Conservation (phyloP, 2,888 invertebrate species). For the Serrognathus titanus region DNA sequence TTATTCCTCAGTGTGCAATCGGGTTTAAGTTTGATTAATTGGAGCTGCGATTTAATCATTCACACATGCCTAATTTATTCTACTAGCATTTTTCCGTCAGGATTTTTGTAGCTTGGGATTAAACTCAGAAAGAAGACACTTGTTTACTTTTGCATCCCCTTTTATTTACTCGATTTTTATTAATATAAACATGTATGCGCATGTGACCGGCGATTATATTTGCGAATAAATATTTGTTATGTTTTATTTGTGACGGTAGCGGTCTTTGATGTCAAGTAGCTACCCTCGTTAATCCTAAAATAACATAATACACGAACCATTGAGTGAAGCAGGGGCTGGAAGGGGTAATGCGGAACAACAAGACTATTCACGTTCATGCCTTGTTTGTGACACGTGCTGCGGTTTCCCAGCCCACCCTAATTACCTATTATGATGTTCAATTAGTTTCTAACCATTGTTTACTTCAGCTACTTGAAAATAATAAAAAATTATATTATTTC, state of each 20-base stretch:
- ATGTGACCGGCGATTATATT: slow-evolving; percentile 28
- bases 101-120: too few species aligned
- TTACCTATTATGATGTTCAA: slow-evolving; percentile 39
- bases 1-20: too few species aligned
- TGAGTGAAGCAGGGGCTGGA: slow-evolving; percentile 23
- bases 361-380: slow-evolving; percentile 36
- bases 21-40: too few species aligned
- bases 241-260: slow-evolving; percentile 33
- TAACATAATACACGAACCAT: slow-evolving; percentile 41
- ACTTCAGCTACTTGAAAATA: neutral
- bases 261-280: slow-evolving; percentile 45
- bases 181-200: slow-evolving; percentile 17
- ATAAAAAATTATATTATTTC: too few species aligned
- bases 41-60: too few species aligned
- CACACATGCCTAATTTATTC: too few species aligned
- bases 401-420: slow-evolving; percentile 10
- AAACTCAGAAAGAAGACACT: too few species aligned
- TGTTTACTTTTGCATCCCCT: too few species aligned
- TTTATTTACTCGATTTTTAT: neutral
- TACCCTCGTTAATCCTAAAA: slow-evolving; percentile 44
- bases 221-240: slow-evolving; percentile 41
- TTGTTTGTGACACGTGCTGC: slow-evolving; percentile 44
- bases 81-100: too few species aligned
- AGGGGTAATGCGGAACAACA: slow-evolving; percentile 26
- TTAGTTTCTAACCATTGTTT: slow-evolving; percentile 34